phyloP scores from a whole-genome alignment of 2,797 vertebrate species.

The Columba guinea region DNA sequence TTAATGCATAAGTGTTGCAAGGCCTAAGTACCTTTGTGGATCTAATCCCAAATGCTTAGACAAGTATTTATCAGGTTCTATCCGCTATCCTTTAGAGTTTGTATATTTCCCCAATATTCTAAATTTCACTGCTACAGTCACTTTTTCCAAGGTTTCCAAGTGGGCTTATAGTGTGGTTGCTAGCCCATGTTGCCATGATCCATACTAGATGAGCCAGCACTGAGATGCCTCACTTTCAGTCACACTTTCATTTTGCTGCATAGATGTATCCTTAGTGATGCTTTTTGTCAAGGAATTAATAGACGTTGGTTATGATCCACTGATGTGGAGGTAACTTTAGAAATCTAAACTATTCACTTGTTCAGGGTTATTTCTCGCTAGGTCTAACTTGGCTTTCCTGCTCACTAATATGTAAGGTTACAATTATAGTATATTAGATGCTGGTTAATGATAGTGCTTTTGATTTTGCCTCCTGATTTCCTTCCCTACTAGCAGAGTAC shows the following conservation, averaged over 20 bases:
- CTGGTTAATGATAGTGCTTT: not conserved
- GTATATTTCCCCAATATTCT: not conserved
- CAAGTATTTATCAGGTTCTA: not conserved
- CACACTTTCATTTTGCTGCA: not conserved
- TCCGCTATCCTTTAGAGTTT: not conserved
- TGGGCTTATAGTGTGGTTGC: not conserved
- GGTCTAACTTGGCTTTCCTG: not conserved
- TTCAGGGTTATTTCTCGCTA: not conserved
- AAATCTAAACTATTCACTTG: not conserved
- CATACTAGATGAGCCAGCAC: not conserved
- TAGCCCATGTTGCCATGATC: not conserved
- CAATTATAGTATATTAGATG: not conserved
- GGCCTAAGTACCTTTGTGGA: not conserved
- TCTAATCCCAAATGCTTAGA: not conserved
- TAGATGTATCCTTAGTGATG: not conserved
- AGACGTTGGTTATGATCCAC: not conserved
- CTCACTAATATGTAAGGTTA: fast-evolving
- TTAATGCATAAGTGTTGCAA: not conserved
- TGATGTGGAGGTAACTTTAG: not conserved
- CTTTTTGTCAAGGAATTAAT: not conserved
- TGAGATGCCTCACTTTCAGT: not conserved
- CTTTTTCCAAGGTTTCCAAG: not conserved
- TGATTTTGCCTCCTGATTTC: not conserved
- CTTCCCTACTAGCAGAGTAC: not conserved
- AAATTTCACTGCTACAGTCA: not conserved